Evolutionary conservation across 2,113 vertebrate species (phyloP).

Genomic region (Vanacampus margaritifer): DNA sequence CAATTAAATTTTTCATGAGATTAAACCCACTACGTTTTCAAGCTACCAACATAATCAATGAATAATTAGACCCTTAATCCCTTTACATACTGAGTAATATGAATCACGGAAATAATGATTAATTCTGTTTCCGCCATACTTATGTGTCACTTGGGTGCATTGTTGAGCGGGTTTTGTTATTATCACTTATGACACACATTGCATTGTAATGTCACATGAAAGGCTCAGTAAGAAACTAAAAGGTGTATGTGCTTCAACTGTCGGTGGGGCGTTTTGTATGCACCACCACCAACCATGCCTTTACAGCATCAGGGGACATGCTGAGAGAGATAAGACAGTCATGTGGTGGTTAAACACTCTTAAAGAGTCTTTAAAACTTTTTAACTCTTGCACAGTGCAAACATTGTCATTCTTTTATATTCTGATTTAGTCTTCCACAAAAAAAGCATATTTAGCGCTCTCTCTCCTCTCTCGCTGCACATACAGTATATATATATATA

Average conservation of each 20-base stretch:
- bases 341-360: neutral
- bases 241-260: neutral
- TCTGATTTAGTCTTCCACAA: too few relatives aligned
- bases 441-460: too few relatives aligned
- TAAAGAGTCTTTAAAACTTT: too few relatives aligned
- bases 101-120: constrained; percentile 39
- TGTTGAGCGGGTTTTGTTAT: constrained; percentile 8
- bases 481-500: too few relatives aligned
- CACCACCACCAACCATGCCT: neutral
- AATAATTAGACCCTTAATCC: constrained; percentile 46
- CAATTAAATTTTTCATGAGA: constrained; percentile 22
- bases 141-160: constrained; percentile 15
- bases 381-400: too few relatives aligned
- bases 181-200: neutral
- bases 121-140: constrained; percentile 20
- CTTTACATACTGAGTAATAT: constrained; percentile 37
- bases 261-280: neutral
- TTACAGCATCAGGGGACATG: neutral
- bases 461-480: too few relatives aligned
- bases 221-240: constrained; percentile 11
- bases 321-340: neutral
- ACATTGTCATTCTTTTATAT: too few relatives aligned
- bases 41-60: constrained; percentile 32
- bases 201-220: constrained; percentile 5
- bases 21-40: constrained; percentile 20